Percentiles rank a stretch among this genome's conserved stretches.
Evolutionary conservation across 2,888 invertebrate species (phyloP).

Genomic region (Agapostemon virescens): DNA sequence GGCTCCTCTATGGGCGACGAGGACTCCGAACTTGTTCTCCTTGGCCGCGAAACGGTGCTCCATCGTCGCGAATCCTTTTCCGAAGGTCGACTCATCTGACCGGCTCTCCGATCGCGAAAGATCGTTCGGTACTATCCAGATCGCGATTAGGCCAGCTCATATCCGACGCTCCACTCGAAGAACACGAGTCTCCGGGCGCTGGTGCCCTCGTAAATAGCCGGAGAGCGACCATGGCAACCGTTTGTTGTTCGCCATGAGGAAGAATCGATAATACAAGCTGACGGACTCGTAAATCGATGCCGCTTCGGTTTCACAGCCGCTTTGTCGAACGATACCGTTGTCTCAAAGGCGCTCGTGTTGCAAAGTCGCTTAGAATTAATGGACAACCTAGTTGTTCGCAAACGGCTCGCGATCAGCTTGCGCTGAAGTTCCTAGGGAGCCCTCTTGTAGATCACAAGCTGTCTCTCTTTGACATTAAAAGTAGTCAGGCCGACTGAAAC

Average conservation of each 20-base stretch:
- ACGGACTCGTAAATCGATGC: neutral
- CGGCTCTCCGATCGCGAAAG: conserved; percentile 19
- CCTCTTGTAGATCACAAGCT: too few species aligned
- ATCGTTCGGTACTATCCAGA: neutral
- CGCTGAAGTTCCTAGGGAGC: too few species aligned
- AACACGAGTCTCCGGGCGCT: neutral
- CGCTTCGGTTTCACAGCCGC: neutral
- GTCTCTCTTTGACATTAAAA: too few species aligned
- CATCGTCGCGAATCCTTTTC: conserved; percentile 31
- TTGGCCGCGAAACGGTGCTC: conserved; percentile 9
- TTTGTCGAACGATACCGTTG: neutral
- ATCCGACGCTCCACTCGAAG: neutral
- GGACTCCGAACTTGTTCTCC: conserved; percentile 21
- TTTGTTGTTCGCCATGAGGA: conserved; percentile 54
- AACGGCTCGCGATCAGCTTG: too few species aligned
- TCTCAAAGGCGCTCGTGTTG: neutral
- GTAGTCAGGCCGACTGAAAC: too few species aligned
- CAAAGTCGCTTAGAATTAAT: neutral
- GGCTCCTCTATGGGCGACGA: conserved; percentile 21
- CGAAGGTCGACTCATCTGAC: conserved; percentile 33
- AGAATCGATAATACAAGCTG: conserved; percentile 43
- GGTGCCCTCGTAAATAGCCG: neutral
- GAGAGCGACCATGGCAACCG: conserved; percentile 55
- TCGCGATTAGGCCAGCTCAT: conserved; percentile 8
- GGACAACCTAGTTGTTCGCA: too few species aligned